Conservation (phyloP, 2,797 vertebrate species). For the Lemur catta region DNA sequence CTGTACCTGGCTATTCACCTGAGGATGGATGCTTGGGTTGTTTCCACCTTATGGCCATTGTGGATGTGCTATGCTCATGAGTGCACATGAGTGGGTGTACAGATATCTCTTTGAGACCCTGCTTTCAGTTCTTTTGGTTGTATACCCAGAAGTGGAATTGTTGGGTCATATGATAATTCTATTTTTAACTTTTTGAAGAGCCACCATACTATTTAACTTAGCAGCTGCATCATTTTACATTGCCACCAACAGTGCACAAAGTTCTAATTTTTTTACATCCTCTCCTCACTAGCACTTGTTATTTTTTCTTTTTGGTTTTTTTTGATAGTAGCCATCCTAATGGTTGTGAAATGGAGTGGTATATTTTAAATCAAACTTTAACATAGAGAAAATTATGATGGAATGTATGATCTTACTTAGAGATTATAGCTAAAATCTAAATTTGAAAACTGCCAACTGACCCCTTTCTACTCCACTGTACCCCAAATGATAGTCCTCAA, state of each 20-base stretch:
- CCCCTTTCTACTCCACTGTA: background rate
- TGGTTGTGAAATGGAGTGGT: background rate
- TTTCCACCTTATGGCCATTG: background rate
- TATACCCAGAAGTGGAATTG: background rate
- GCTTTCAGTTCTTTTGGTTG: background rate
- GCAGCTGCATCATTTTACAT: background rate
- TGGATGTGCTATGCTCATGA: background rate
- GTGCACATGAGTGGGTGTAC: background rate
- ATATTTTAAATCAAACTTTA: background rate
- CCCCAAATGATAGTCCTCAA: background rate
- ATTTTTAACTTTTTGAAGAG: background rate
- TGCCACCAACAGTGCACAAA: background rate
- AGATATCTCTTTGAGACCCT: background rate
- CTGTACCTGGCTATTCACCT: background rate
- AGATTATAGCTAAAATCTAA: background rate
- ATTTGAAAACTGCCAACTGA: background rate
- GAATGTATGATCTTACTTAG: background rate
- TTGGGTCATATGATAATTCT: background rate
- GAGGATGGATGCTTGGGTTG: background rate
- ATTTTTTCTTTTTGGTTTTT: background rate
- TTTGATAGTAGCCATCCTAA: background rate
- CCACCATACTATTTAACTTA: background rate
- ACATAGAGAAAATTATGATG: background rate
- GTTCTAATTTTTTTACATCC: background rate
- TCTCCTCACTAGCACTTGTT: background rate